A percentile compares a stretch with the other conserved stretches of the same genome.
These are phyloP conservation scores for Hemiprocne comata DNA, from an alignment of 2,113 vertebrate genomes.

Conservation along the genomic window DNA sequence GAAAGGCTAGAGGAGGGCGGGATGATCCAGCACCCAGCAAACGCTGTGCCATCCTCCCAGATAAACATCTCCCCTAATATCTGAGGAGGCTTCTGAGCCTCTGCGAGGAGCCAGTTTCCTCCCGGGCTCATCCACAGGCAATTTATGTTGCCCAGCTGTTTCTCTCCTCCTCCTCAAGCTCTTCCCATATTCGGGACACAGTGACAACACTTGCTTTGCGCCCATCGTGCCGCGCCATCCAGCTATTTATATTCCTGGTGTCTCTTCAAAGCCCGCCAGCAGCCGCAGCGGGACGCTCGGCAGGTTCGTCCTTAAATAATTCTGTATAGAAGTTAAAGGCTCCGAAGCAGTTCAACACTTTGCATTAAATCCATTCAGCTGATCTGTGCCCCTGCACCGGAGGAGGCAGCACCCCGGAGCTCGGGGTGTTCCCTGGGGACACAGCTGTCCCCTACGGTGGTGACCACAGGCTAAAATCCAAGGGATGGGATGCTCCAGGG, in stretches of 20 bases:
- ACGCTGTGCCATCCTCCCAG: background rate
- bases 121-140: background rate
- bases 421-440: background rate
- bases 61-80: background rate
- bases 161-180: conserved; percentile 6
- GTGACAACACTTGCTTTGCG: conserved; percentile 44
- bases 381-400: background rate
- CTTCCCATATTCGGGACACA: conserved; percentile 19
- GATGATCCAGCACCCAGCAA: background rate
- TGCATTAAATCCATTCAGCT: background rate
- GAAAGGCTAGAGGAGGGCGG: background rate
- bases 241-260: conserved; percentile 33
- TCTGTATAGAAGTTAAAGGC: background rate
- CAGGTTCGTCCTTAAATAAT: background rate
- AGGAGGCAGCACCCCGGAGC: background rate
- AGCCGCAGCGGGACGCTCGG: background rate
- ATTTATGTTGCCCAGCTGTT: conserved; percentile 13
- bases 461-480: background rate
- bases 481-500: background rate
- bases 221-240: conserved; percentile 30
- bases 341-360: rapidly evolving
- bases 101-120: background rate
- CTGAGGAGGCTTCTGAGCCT: background rate
- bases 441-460: background rate
- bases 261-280: background rate